Percentiles rank a stretch among this genome's conserved stretches.
Evolutionary conservation across 2,797 vertebrate genomes (phyloP).

Genomic region (Sebastes dallii): DNA sequence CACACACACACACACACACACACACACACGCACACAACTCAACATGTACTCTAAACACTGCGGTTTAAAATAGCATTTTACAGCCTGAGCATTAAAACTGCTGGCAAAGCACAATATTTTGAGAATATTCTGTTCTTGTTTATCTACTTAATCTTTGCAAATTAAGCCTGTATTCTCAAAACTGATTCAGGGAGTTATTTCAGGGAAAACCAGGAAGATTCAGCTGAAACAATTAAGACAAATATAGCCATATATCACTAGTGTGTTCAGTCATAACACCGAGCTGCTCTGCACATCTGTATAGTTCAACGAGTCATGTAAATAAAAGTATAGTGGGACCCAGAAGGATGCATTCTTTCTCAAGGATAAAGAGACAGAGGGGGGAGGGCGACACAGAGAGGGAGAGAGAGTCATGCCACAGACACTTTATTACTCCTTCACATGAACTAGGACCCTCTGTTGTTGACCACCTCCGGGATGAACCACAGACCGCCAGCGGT

Average conservation of each 20-base stretch:
- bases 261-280: conserved; percentile 30
- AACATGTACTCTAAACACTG: conserved; percentile 45
- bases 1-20: conserved; percentile 10
- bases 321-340: conserved; percentile 67
- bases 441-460: conserved; percentile 27
- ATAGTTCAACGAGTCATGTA: conserved; percentile 49
- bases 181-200: background rate
- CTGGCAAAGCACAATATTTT: conserved; percentile 9
- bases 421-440: conserved; percentile 35
- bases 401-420: conserved; percentile 29
- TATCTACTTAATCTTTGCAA: background rate
- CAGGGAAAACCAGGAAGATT: background rate
- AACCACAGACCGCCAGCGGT: conserved; percentile 68
- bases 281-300: conserved; percentile 49
- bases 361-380: conserved; percentile 53
- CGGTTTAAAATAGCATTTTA: conserved; percentile 58
- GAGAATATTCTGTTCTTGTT: background rate
- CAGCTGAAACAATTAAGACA: conserved; percentile 3
- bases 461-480: conserved; percentile 64
- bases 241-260: background rate
- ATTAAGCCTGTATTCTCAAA: background rate
- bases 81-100: conserved; percentile 9
- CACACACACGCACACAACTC: conserved; percentile 19
- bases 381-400: conserved; percentile 30
- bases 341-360: conserved; percentile 77